Base-by-base conservation (phyloP, 2,797 vertebrate species). In the Thaleichthys pacificus region DNA sequence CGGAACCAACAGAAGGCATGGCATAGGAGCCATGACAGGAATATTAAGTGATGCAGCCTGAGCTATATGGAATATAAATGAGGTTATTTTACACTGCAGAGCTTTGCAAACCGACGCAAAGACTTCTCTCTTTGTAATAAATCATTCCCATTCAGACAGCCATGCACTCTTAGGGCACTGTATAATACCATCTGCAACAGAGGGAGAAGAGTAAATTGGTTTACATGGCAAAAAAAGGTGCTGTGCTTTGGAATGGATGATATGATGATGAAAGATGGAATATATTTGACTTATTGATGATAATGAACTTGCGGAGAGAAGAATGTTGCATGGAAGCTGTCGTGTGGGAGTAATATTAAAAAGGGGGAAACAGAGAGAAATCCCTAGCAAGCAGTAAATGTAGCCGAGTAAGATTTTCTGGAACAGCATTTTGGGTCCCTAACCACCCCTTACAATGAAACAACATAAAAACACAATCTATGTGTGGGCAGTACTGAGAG, bases 51-150 rank as follows among this genome's bases (percentile, higher is more conserved):
- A 86, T 90, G 90, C 89, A 89, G 89, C 84, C 88, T 80, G 80
- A 87, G 91, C 93, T 92, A 94, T 94, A 94, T 93, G 92, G 94
- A 95, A 94, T 95, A 94, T 94, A 94, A 93, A 95, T 94, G 88
- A 94, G 93, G 89, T 94, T 93, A 93, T 94, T 93, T 94, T 94
- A 92, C 91, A 93, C 90, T 87, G 91, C 92, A 90, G 92, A 93
- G 92, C 91, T 90, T 90, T 87, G 91, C 91, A 93, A 93, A 93
- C 89, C 89, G 78, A 93, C 79, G 87, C 91, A 89, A 91, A 89
- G 89, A 92, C 89, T 93, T 90, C 90, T 93, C 86, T 90, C 91
- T 93, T 92, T 90, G 93, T 93, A 94, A 95, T 95, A 95, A 95
- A 95, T 95, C 94, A 94, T 93, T 93, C 89, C 89, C 80, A 90